phyloP scores from a whole-genome alignment of 2,888 invertebrate genomes.

The Lasioglossum vierecki region DNA sequence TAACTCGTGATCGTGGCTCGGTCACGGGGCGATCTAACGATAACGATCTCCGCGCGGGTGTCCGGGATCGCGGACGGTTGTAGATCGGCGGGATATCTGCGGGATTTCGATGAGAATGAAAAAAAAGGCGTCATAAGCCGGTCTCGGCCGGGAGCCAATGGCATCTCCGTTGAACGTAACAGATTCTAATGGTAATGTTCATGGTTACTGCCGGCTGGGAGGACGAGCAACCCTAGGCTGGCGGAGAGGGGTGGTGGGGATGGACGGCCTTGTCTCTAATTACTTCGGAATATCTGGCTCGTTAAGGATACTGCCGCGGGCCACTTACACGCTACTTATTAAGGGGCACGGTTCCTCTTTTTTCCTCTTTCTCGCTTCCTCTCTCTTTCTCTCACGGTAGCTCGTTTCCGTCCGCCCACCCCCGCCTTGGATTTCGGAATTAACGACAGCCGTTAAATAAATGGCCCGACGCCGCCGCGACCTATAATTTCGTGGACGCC shows the following conservation, averaged over 20 bases:
- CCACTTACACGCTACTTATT: slow-evolving; percentile 57
- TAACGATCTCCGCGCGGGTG: slow-evolving; percentile 56
- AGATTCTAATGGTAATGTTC: slow-evolving; percentile 82
- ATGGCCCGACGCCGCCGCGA: slow-evolving; percentile 35
- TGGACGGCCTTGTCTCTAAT: slow-evolving; percentile 72
- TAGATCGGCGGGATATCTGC: slow-evolving; percentile 46
- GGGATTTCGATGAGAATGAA: slow-evolving; percentile 54
- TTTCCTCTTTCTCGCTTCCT: not conserved
- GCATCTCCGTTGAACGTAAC: slow-evolving; percentile 72
- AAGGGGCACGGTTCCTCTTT: not conserved
- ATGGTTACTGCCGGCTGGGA: slow-evolving; percentile 70
- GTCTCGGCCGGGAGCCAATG: slow-evolving; percentile 55
- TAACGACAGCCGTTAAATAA: slow-evolving; percentile 52
- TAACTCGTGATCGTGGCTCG: slow-evolving; percentile 57
- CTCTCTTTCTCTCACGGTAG: not conserved
- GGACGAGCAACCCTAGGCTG: not conserved
- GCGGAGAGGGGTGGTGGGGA: too few species aligned
- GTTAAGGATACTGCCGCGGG: slow-evolving; percentile 53
- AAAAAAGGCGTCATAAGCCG: slow-evolving; percentile 56
- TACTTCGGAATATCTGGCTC: slow-evolving; percentile 75
- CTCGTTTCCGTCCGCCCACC: not conserved
- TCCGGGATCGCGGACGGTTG: not conserved
- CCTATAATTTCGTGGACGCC: slow-evolving; percentile 35
- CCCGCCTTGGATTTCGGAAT: slow-evolving; percentile 21
- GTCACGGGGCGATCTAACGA: slow-evolving; percentile 58